A percentile compares a stretch with the other conserved stretches of the same genome.
These are phyloP conservation scores for Cerastis leucographa DNA, from an alignment of 2,888 invertebrate species.

Conservation along the genomic window DNA sequence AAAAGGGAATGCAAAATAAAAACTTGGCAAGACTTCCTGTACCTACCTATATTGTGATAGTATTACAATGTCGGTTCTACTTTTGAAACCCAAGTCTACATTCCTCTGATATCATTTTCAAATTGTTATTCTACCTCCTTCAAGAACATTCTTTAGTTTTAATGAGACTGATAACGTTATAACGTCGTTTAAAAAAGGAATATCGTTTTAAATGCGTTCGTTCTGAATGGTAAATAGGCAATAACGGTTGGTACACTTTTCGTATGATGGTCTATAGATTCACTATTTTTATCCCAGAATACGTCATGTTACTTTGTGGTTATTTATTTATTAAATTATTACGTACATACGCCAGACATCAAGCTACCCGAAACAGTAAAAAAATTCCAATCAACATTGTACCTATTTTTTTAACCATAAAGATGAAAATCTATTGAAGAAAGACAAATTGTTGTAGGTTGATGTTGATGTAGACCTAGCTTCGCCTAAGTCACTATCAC, in stretches of 20 bases:
- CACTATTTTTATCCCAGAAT: neutral
- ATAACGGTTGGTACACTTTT: neutral
- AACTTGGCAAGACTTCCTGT: slow-evolving; percentile 22
- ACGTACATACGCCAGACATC: too few species aligned
- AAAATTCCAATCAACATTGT: too few species aligned
- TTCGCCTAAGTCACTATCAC: neutral
- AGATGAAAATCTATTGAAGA: too few species aligned
- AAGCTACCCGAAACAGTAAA: too few species aligned
- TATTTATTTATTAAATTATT: neutral
- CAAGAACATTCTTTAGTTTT: neutral
- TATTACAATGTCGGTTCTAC: slow-evolving; percentile 4
- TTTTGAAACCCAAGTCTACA: neutral
- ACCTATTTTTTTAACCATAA: too few species aligned
- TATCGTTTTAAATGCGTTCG: neutral
- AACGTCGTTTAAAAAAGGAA: slow-evolving; percentile 33
- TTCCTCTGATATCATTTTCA: slow-evolving; percentile 1
- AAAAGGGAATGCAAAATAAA: slow-evolving; percentile 27
- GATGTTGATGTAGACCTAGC: neutral
- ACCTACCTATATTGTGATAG: slow-evolving; percentile 16
- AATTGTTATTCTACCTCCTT: neutral
- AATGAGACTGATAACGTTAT: neutral
- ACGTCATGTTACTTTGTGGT: neutral
- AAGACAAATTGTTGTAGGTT: too few species aligned
- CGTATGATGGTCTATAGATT: neutral
- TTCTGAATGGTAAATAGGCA: neutral